Percentiles rank a stretch among this genome's conserved stretches.
phyloP scores from a whole-genome alignment of 2,113 vertebrate genomes.

The Rhinogobius similis region DNA sequence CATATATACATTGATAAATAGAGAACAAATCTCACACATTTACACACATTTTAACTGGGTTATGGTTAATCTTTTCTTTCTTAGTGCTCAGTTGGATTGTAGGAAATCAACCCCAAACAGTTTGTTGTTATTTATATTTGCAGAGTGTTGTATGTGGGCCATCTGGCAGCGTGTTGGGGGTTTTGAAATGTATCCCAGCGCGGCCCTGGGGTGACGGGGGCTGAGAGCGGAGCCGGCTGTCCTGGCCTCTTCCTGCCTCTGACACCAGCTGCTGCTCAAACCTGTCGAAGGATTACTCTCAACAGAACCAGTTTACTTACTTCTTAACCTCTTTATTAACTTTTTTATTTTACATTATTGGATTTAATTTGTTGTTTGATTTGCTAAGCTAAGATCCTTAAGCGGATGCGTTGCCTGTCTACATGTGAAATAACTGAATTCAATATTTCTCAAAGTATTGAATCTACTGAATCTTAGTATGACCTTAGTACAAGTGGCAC shows the following conservation, averaged over 20 bases:
- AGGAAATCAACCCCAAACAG: constrained; percentile 4
- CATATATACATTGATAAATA: too few relatives aligned
- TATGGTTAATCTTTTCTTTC: neutral
- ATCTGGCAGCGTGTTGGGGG: constrained; percentile 24
- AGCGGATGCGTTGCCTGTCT: neutral
- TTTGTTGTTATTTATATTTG: constrained; percentile 16
- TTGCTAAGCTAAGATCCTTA: neutral
- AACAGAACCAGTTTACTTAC: constrained; percentile 6
- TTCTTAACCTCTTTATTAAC: neutral
- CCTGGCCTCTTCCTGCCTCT: constrained; percentile 45
- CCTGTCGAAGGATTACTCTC: constrained; percentile 36
- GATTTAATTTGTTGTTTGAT: neutral
- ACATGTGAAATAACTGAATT: neutral
- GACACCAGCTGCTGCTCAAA: constrained; percentile 46
- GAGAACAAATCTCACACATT: too few relatives aligned
- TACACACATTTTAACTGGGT: too few relatives aligned
- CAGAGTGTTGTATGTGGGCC: constrained; percentile 13
- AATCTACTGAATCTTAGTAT: neutral
- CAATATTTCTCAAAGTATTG: too few relatives aligned
- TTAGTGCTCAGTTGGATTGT: neutral
- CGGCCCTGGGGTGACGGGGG: constrained; percentile 30
- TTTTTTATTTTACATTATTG: neutral
- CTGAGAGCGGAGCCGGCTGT: constrained; percentile 49
- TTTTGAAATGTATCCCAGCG: constrained; percentile 47
- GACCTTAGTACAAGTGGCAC: too few relatives aligned